Percentiles rank a stretch among this genome's conserved stretches.
These are phyloP conservation scores for Diarsia brunnea DNA, from an alignment of 2,888 invertebrate genomes.

Conservation along the genomic window DNA sequence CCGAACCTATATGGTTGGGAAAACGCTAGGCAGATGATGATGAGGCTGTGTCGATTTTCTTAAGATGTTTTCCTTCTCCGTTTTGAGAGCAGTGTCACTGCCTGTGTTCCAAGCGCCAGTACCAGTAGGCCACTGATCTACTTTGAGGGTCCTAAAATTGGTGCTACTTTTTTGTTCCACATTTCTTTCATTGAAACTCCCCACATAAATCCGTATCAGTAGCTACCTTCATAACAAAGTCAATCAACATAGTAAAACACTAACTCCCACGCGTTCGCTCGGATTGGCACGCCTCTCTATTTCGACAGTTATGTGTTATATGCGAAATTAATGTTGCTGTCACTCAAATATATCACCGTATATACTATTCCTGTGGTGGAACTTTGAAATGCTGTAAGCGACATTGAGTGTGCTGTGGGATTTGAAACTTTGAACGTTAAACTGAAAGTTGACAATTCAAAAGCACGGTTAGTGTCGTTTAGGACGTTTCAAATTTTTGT, in stretches of 20 bases:
- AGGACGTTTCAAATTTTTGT: neutral
- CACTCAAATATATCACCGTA: constrained; percentile 52
- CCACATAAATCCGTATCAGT: neutral
- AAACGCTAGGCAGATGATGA: too few relatives aligned
- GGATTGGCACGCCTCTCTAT: constrained; percentile 37
- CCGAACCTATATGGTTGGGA: too few relatives aligned
- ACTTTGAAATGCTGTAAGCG: neutral
- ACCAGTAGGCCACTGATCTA: neutral
- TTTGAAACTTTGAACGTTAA: neutral
- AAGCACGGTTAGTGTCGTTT: neutral
- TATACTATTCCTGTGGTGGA: neutral
- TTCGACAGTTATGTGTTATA: constrained; percentile 29
- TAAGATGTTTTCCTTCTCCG: neutral
- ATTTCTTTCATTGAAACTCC: neutral
- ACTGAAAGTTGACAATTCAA: neutral
- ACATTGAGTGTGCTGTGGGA: neutral
- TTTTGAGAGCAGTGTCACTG: neutral
- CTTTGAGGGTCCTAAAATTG: neutral
- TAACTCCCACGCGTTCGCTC: constrained; percentile 7
- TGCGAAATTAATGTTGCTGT: constrained; percentile 55
- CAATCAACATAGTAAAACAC: constrained; percentile 14
- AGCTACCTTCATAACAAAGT: constrained; percentile 30
- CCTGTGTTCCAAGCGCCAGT: neutral
- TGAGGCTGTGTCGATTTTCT: neutral
- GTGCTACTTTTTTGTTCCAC: neutral